A percentile compares a stretch with the other conserved stretches of the same genome.
Conservation (phyloP, 2,888 invertebrate genomes). For the Trichogramma dendrolimi region DNA sequence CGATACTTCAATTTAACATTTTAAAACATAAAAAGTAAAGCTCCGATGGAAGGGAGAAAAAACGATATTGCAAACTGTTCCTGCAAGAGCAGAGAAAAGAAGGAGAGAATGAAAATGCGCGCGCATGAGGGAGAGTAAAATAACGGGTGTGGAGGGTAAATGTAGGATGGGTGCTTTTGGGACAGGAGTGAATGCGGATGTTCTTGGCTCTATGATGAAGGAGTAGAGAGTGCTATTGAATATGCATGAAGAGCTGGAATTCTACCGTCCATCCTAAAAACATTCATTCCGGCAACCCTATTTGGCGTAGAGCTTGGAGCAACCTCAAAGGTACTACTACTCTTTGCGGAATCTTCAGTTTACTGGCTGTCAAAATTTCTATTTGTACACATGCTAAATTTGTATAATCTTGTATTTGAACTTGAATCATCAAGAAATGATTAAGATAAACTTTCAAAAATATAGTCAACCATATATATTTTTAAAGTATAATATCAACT, state of each 20-base stretch:
- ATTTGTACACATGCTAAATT: no score
- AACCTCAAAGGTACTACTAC: no score
- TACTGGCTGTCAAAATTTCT: no score
- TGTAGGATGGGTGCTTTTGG: slow-evolving; percentile 34
- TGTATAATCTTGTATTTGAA: no score
- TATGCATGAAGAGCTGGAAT: slow-evolving; percentile 50
- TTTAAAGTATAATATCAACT: no score
- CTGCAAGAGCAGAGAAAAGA: slow-evolving; percentile 15
- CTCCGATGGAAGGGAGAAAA: slow-evolving; percentile 10
- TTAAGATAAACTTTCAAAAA: no score
- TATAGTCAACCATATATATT: no score
- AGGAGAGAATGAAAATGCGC: slow-evolving; percentile 20
- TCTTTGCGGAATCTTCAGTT: no score
- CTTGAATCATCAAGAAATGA: no score
- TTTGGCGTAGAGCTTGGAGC: no score
- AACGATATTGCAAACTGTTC: slow-evolving; percentile 24
- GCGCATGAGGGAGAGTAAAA: slow-evolving; percentile 5
- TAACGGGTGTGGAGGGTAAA: slow-evolving; percentile 29
- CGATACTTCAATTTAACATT: no score
- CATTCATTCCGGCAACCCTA: slow-evolving; percentile 39
- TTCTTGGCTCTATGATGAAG: slow-evolving; percentile 53
- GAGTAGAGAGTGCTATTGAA: slow-evolving; percentile 53
- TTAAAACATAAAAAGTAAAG: no score
- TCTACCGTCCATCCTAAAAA: slow-evolving; percentile 52
- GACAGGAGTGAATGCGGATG: slow-evolving; percentile 39